Evolutionary conservation across 53 echinoderm and acorn worm genomes (phyloP), one percentile per base, ranked within the genome.

Genomic region (Echinarachnius parma): DNA sequence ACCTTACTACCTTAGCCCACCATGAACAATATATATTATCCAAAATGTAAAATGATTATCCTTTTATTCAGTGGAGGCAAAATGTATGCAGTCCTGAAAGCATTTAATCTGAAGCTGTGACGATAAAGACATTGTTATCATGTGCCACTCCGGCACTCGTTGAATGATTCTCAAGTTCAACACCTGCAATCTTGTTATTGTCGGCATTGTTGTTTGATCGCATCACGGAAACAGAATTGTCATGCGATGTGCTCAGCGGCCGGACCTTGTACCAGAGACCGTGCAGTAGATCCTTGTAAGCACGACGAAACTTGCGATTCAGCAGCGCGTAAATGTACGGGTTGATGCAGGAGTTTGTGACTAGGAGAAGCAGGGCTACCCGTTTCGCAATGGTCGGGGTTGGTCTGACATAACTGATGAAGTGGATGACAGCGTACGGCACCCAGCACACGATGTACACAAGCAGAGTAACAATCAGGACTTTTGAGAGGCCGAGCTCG

Each of bases 371-470:
- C 21, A 55, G 37, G 8, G 74, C 44, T 26, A 72, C 11, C 35
- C 74, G 54, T 0, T 56, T 34, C 3, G 57, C 74, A 5, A 42
- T 5, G 4, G 5, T 0, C 1, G 74, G 56, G 21, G 56, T 29
- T 0, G 55, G 5, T n/a, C 39, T 37, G 24, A 37, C 25, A 28
- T 5, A 37, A 34, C 55, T 56, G 15, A 72, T 4, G 39, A 72
- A 56, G 35, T 72, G 57, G 15, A 37, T 29, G 0, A 72, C 74
- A 14, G 57, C 57, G 26, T 56, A 72, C 0, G 74, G 74, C 4
- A 72, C 74, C 74, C 74, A 72, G 46, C 74, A 72, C 2, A 72
- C 28, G 44, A 72, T 55, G 74, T 72, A 72, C n/a, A 57, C 74
- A 1, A 72, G 74, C 3, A 72, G 42, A 7, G 70, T 72, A 28